A percentile compares a stretch with the other conserved stretches of the same genome.
Conservation (phyloP, 2,888 invertebrate genomes). For the Odontocerum albicorne region DNA sequence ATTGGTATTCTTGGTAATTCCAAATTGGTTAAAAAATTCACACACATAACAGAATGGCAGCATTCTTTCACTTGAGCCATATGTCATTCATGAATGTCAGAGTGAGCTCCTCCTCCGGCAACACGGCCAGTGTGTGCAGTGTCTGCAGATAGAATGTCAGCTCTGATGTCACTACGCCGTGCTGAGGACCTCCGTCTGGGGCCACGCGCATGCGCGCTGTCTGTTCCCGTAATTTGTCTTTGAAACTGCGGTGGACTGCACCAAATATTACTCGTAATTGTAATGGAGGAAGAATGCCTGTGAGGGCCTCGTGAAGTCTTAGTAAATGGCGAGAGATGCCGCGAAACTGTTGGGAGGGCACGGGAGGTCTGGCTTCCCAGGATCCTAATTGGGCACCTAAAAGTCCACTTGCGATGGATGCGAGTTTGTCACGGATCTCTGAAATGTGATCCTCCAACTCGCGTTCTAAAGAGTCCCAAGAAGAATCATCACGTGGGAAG, state of each 20-base stretch:
- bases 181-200: slow-evolving; percentile 96
- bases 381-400: slow-evolving; percentile 76
- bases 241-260: slow-evolving; percentile 82
- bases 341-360: slow-evolving; percentile 88
- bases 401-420: slow-evolving; percentile 85
- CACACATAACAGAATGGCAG: not conserved
- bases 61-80: slow-evolving; percentile 63
- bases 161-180: slow-evolving; percentile 92
- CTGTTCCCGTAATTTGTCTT: slow-evolving; percentile 82
- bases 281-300: slow-evolving; percentile 76
- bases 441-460: slow-evolving; percentile 87
- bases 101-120: slow-evolving; percentile 72
- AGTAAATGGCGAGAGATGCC: slow-evolving; percentile 86
- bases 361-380: slow-evolving; percentile 95
- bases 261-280: slow-evolving; percentile 78
- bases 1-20: too few relatives aligned
- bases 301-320: slow-evolving; percentile 89
- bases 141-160: slow-evolving; percentile 89
- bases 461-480: slow-evolving; percentile 72
- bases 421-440: slow-evolving; percentile 90
- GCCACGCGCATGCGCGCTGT: slow-evolving; percentile 83
- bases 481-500: slow-evolving; percentile 58
- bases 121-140: slow-evolving; percentile 74
- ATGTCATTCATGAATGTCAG: slow-evolving; percentile 82
- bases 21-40: too few relatives aligned